phyloP scores from a whole-genome alignment of 1,140 invertebrate genomes.

The Cherax quadricarinatus region DNA sequence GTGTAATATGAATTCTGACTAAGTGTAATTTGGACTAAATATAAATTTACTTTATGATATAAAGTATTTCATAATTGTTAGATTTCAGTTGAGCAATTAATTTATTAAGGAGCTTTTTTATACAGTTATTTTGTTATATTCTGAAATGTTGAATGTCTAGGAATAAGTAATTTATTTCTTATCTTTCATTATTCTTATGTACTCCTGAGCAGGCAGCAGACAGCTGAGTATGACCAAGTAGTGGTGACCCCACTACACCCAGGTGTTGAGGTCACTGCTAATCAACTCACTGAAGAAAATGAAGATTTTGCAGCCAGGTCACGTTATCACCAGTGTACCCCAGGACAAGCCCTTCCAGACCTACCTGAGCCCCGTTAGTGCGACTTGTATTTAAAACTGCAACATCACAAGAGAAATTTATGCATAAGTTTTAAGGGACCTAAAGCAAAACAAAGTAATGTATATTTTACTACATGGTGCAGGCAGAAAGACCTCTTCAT shows the following conservation, averaged over 20 bases:
- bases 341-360: slow-evolving; percentile 52
- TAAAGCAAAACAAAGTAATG: too few relatives aligned
- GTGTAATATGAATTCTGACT: too few relatives aligned
- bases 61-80: too few relatives aligned
- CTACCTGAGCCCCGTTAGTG: slow-evolving; percentile 25
- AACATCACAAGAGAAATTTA: background rate
- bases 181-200: too few relatives aligned
- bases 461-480: too few relatives aligned
- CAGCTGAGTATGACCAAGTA: slow-evolving; percentile 89
- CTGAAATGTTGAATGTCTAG: too few relatives aligned
- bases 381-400: background rate
- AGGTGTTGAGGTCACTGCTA: slow-evolving; percentile 87
- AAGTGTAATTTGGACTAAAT: too few relatives aligned
- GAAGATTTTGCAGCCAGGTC: slow-evolving; percentile 93
- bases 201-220: slow-evolving; percentile 66
- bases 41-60: too few relatives aligned
- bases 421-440: background rate
- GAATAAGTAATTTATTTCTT: background rate
- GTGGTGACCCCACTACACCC: slow-evolving; percentile 91
- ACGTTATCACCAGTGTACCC: slow-evolving; percentile 90
- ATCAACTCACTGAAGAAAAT: slow-evolving; percentile 95
- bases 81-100: too few relatives aligned
- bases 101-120: too few relatives aligned
- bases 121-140: too few relatives aligned
- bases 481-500: too few relatives aligned